Conservation (phyloP, 2,888 invertebrate species). For the Cinara cedri region DNA sequence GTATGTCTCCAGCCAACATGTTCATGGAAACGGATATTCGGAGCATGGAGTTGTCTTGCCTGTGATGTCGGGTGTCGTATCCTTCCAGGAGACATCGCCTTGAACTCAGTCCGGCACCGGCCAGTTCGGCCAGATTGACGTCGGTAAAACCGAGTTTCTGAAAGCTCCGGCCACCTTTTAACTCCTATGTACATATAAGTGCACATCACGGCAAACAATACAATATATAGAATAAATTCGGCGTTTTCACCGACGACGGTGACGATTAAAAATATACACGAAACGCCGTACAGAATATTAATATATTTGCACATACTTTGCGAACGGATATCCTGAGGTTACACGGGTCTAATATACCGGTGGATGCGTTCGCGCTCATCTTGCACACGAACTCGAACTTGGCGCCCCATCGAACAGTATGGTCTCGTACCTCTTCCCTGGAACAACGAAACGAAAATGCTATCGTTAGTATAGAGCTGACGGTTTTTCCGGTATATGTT, state of each 20-base stretch:
- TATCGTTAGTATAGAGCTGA: no score
- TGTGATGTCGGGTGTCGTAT: constrained; percentile 82
- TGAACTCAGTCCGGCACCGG: constrained; percentile 86
- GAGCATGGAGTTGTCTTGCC: constrained; percentile 96
- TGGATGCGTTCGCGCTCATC: constrained; percentile 95
- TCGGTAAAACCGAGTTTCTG: constrained; percentile 98
- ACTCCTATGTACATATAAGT: constrained; percentile 66
- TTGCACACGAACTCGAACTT: constrained; percentile 92
- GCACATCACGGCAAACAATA: neutral
- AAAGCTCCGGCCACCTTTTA: constrained; percentile 80
- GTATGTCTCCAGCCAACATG: constrained; percentile 93
- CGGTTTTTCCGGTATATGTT: no score
- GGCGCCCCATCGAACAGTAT: constrained; percentile 91
- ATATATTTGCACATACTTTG: constrained; percentile 69
- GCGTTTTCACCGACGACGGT: no score
- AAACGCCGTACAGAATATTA: no score
- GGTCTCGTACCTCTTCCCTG: constrained; percentile 92
- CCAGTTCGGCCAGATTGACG: constrained; percentile 95
- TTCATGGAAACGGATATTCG: constrained; percentile 89
- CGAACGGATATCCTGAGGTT: constrained; percentile 91
- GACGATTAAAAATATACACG: no score
- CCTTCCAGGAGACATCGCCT: constrained; percentile 92
- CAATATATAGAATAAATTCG: no score
- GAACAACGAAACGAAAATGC: constrained; percentile 59
- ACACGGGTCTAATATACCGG: constrained; percentile 93